A percentile compares a stretch with the other conserved stretches of the same genome.
Conservation (phyloP, 2,797 vertebrate species). For the Anguilla pacifica region DNA sequence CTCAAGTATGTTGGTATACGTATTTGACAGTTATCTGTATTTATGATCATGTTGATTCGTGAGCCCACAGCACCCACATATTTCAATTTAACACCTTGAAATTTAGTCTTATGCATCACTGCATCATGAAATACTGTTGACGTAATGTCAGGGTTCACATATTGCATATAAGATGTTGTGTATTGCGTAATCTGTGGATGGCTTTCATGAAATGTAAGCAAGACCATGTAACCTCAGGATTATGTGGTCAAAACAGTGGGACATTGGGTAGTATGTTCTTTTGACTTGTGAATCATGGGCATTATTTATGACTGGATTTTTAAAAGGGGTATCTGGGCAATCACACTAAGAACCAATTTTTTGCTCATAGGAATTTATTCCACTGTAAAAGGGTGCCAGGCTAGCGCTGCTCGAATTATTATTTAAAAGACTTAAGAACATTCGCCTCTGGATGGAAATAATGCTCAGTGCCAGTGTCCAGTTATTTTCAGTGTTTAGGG, state of each 20-base stretch:
- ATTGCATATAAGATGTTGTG: neutral
- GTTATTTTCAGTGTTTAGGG: constrained; percentile 10
- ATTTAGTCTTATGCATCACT: neutral
- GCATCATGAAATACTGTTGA: neutral
- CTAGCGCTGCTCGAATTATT: neutral
- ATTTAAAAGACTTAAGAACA: neutral
- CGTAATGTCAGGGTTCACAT: neutral
- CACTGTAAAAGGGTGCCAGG: neutral
- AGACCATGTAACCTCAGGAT: neutral
- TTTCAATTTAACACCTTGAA: neutral
- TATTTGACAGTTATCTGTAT: neutral
- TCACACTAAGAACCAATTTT: neutral
- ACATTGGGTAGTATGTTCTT: neutral
- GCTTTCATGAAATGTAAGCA: neutral
- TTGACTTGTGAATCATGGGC: neutral
- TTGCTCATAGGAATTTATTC: neutral
- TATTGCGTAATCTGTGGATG: neutral
- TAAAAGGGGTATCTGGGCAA: neutral
- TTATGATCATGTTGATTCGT: neutral
- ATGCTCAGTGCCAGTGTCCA: neutral
- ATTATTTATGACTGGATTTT: neutral
- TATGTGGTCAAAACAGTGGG: neutral
- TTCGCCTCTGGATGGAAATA: neutral
- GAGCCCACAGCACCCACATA: neutral
- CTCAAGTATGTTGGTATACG: neutral